These are phyloP conservation scores for Pyxicephalus adspersus DNA, from an alignment of 2,113 vertebrate genomes.

Conservation along the genomic window DNA sequence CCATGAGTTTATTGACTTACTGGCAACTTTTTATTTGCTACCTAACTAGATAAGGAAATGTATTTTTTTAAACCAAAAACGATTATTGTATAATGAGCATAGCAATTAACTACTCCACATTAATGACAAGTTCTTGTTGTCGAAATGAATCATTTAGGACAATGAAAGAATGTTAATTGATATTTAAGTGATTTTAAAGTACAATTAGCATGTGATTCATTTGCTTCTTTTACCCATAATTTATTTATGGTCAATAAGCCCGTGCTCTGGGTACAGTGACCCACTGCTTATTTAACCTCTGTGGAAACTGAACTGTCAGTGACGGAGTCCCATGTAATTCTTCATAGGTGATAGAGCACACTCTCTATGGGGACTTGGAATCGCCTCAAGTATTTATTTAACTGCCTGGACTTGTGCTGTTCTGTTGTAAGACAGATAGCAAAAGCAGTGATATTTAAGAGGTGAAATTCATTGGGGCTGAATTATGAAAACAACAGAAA, in stretches of 20 bases:
- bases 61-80: neutral
- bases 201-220: constrained; percentile 44
- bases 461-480: neutral
- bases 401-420: constrained; percentile 40
- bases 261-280: constrained; percentile 23
- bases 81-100: neutral
- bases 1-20: too few relatives aligned
- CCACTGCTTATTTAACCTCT: constrained; percentile 52
- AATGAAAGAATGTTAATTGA: constrained; percentile 45
- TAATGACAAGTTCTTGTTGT: neutral
- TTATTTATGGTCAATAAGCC: constrained; percentile 1
- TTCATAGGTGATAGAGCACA: constrained; percentile 50
- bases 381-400: constrained; percentile 51
- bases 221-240: constrained; percentile 24
- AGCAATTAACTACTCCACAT: neutral
- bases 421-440: constrained; percentile 8
- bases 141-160: constrained; percentile 12
- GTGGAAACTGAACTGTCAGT: constrained; percentile 45
- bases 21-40: too few relatives aligned
- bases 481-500: too few relatives aligned
- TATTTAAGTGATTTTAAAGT: constrained; percentile 46
- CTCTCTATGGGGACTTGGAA: constrained; percentile 5
- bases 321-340: constrained; percentile 41
- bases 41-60: too few relatives aligned
- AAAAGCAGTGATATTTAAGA: neutral